Conservation (phyloP, 1,140 invertebrate genomes). For the Orussus abietinus region DNA sequence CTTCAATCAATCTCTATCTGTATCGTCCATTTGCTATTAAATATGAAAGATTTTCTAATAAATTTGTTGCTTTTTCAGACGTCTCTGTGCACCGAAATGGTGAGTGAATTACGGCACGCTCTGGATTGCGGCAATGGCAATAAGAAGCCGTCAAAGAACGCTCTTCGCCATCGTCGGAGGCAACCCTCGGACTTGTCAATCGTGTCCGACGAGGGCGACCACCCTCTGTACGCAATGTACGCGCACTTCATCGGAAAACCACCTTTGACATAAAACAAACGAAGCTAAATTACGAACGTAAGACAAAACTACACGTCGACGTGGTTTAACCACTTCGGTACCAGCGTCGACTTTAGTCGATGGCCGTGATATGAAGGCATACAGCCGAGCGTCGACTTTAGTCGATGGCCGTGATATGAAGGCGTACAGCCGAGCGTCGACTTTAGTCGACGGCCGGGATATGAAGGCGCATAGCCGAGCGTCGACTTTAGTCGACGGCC, state of each 20-base stretch:
- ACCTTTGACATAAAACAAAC: conserved; percentile 28
- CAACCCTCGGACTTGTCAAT: conserved; percentile 33
- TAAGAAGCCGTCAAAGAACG: conserved; percentile 26
- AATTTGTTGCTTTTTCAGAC: conserved; percentile 48
- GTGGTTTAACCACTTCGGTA: conserved; percentile 4
- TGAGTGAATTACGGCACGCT: conserved; percentile 65
- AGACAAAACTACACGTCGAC: conserved; percentile 6
- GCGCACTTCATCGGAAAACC: conserved; percentile 37
- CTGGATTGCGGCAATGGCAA: conserved; percentile 54
- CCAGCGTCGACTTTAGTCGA: neutral
- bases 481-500: too few species aligned
- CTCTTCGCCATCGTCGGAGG: conserved; percentile 23
- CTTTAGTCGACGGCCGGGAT: neutral
- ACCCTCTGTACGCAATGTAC: conserved; percentile 32
- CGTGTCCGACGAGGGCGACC: conserved; percentile 30
- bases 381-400: too few species aligned
- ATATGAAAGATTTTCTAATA: conserved; percentile 3
- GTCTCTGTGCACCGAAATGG: conserved; percentile 66
- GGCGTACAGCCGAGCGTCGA: neutral
- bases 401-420: neutral
- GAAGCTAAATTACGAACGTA: neutral
- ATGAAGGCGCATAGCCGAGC: too few species aligned
- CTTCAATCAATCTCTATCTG: conserved; percentile 45
- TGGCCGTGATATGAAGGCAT: neutral
- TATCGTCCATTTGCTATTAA: conserved; percentile 13